Evolutionary conservation across 2,888 invertebrate species (phyloP).

Genomic region (Drymonia ruficornis): DNA sequence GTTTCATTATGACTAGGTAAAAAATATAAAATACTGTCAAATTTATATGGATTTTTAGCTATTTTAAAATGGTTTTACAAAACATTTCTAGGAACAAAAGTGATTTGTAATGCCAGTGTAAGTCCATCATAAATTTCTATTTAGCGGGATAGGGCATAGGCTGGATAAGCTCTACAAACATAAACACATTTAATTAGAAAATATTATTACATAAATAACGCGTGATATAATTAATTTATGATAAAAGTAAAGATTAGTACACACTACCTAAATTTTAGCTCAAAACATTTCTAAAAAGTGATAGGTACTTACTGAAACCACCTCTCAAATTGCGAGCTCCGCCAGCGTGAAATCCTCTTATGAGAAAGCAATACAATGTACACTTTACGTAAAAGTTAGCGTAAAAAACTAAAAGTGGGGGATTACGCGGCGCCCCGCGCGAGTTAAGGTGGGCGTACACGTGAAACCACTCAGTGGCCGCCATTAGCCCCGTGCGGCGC

Average conservation of each 20-base stretch:
- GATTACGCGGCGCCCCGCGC: conserved; percentile 56
- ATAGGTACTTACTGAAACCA: background rate
- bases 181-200: too few species aligned
- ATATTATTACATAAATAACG: too few species aligned
- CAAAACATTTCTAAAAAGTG: background rate
- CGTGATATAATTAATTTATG: too few species aligned
- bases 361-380: conserved; percentile 67
- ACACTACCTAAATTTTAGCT: background rate
- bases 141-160: too few species aligned
- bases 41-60: too few species aligned
- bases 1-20: background rate
- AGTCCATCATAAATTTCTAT: too few species aligned
- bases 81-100: too few species aligned
- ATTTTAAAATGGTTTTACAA: too few species aligned
- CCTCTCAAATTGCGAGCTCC: background rate
- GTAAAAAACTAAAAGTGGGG: conserved; percentile 74
- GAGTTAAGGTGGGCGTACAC: conserved; percentile 68
- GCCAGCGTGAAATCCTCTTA: conserved; percentile 50
- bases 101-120: too few species aligned
- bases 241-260: background rate
- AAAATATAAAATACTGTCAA: background rate
- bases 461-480: conserved; percentile 73
- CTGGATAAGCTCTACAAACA: too few species aligned
- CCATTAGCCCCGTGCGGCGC: conserved; percentile 57
- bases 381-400: conserved; percentile 48